Evolutionary conservation across 2,888 invertebrate species (phyloP).

Genomic region (Ptilodon capucinus): DNA sequence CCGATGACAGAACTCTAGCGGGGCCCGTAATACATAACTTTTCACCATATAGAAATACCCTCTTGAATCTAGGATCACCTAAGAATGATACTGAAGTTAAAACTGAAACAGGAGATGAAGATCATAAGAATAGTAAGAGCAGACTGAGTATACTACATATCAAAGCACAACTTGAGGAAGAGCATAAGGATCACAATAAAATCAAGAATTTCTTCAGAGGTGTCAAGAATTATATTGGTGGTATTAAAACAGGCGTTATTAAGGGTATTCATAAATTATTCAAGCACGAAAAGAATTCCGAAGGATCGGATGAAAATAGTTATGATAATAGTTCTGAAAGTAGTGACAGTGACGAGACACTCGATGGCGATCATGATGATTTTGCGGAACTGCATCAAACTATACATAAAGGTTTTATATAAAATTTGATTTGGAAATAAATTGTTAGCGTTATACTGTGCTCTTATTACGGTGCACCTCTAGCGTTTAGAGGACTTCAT

Average conservation of each 20-base stretch:
- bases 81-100: conserved; percentile 9
- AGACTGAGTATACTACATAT: conserved; percentile 41
- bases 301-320: background rate
- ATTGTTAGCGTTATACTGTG: background rate
- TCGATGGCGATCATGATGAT: background rate
- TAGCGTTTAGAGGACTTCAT: background rate
- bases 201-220: conserved; percentile 29
- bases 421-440: background rate
- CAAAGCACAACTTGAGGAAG: conserved; percentile 43
- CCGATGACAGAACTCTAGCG: conserved; percentile 41
- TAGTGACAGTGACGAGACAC: conserved; percentile 1
- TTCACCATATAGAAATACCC: conserved; percentile 8
- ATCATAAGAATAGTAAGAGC: conserved; percentile 15
- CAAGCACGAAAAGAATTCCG: conserved; percentile 18
- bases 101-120: conserved; percentile 1
- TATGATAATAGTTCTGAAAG: no score
- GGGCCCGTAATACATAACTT: conserved; percentile 48
- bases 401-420: background rate
- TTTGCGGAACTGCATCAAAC: background rate
- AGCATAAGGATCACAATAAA: conserved; percentile 12
- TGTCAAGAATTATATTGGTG: conserved; percentile 42
- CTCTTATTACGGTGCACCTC: background rate
- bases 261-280: conserved; percentile 45
- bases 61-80: conserved; percentile 21
- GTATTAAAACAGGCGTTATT: conserved; percentile 41